Conservation (phyloP, 2,888 invertebrate genomes). For the Himalopsyche japonica region DNA sequence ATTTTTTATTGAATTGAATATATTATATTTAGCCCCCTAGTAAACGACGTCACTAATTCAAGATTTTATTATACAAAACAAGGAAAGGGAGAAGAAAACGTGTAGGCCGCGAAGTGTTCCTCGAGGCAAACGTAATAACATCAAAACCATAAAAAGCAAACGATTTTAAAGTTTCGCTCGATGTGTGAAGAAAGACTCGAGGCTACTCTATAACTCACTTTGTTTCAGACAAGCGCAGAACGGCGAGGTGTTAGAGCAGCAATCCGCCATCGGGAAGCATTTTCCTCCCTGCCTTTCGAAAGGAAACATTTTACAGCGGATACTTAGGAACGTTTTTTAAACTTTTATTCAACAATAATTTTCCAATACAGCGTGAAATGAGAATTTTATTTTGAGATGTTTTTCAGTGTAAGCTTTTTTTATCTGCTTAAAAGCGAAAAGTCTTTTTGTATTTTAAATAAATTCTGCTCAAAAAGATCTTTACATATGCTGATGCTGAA, state of each 20-base stretch:
- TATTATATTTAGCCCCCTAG: not conserved
- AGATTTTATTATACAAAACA: not conserved
- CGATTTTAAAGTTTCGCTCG: slow-evolving; percentile 21
- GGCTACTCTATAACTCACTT: slow-evolving; percentile 4
- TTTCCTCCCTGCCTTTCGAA: not conserved
- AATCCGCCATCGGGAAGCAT: not conserved
- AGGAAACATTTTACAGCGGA: not conserved
- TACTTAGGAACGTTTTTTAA: not conserved
- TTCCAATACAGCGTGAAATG: not conserved
- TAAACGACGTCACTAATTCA: not conserved
- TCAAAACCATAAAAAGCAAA: slow-evolving; percentile 17
- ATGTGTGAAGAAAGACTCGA: slow-evolving; percentile 9
- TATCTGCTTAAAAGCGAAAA: not conserved
- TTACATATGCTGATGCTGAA: too few relatives aligned
- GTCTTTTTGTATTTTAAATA: too few relatives aligned
- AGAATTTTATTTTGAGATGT: not conserved
- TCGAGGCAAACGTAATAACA: slow-evolving; percentile 13
- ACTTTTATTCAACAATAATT: not conserved
- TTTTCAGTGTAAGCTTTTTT: not conserved
- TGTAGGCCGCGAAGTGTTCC: not conserved
- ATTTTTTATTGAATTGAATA: too few relatives aligned
- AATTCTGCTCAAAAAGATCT: too few relatives aligned
- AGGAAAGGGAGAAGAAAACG: not conserved
- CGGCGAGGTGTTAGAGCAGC: not conserved
- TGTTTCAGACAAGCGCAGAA: not conserved